A percentile compares a stretch with the other conserved stretches of the same genome.
These are phyloP conservation scores for Drosophila athabasca DNA, from an alignment of 1,140 invertebrate genomes.

Conservation along the genomic window DNA sequence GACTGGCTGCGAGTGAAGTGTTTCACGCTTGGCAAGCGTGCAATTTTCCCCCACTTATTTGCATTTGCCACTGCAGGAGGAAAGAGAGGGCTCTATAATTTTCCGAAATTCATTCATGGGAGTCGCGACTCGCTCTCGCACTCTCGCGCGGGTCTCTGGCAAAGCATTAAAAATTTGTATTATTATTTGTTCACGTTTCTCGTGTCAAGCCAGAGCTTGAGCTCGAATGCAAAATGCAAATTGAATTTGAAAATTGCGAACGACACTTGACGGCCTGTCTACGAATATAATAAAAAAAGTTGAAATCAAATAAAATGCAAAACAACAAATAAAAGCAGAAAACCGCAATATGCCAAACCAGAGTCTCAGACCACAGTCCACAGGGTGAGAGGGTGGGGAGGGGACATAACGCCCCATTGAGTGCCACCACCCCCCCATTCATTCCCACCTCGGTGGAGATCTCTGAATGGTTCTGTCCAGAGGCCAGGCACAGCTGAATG, in stretches of 20 bases:
- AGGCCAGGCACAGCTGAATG: conserved; percentile 7
- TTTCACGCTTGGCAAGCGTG: conserved; percentile 37
- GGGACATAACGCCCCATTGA: too few relatives aligned
- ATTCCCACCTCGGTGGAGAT: neutral
- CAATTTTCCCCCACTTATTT: conserved; percentile 16
- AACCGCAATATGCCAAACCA: conserved; percentile 4
- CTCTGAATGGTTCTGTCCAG: too few relatives aligned
- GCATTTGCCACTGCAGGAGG: conserved; percentile 10
- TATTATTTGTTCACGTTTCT: conserved; percentile 57
- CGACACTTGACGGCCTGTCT: conserved; percentile 66
- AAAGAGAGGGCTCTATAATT: neutral
- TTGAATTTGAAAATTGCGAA: conserved; percentile 62
- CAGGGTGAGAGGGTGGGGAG: neutral
- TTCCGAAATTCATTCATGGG: neutral
- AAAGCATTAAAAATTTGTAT: conserved; percentile 42
- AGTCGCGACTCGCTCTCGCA: neutral
- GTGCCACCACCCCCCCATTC: neutral
- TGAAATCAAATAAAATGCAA: conserved; percentile 19
- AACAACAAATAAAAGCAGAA: conserved; percentile 17
- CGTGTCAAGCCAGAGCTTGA: conserved; percentile 30
- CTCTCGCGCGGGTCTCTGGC: neutral
- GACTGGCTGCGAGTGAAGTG: conserved; percentile 21
- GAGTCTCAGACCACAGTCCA: neutral
- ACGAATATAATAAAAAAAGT: conserved; percentile 47
- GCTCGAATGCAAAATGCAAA: conserved; percentile 67